Evolutionary conservation across 2,113 vertebrate species (phyloP).

Genomic region (Chaetorhynchus papuensis): DNA sequence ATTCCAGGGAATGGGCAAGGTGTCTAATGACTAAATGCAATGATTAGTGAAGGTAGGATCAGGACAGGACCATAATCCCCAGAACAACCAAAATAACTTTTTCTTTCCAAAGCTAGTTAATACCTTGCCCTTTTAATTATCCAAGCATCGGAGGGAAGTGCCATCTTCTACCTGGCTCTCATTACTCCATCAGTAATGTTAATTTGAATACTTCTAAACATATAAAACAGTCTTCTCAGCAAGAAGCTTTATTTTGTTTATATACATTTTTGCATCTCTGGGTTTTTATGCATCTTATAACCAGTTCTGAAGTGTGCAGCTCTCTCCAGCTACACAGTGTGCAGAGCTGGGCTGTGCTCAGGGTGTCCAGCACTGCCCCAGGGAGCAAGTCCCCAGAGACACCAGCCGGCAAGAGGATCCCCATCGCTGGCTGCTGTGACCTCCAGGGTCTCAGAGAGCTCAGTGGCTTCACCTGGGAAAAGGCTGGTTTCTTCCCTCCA

Average conservation of each 20-base stretch:
- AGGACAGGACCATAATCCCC: background rate
- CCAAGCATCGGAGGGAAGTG: background rate
- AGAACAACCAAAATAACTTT: background rate
- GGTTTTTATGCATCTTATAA: background rate
- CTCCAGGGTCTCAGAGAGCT: background rate
- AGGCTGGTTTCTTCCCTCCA: background rate
- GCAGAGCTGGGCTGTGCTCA: background rate
- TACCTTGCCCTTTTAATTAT: slow-evolving; percentile 57
- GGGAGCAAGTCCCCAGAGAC: background rate
- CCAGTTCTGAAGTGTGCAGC: background rate
- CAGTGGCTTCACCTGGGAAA: background rate
- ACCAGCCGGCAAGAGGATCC: background rate
- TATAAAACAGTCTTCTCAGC: background rate
- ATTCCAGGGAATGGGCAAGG: slow-evolving; percentile 28
- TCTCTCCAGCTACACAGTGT: background rate
- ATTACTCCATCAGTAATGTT: background rate
- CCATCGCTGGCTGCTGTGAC: fast-evolving
- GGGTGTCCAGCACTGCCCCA: background rate
- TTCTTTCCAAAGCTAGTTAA: slow-evolving; percentile 29
- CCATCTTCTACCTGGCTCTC: background rate
- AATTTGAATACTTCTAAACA: slow-evolving; percentile 30
- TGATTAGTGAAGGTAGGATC: slow-evolving; percentile 5
- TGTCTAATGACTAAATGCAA: slow-evolving; percentile 26
- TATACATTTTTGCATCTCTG: background rate
- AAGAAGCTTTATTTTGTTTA: background rate